phyloP scores from a whole-genome alignment of 2,113 vertebrate species.

The Epinephelus fuscoguttatus region DNA sequence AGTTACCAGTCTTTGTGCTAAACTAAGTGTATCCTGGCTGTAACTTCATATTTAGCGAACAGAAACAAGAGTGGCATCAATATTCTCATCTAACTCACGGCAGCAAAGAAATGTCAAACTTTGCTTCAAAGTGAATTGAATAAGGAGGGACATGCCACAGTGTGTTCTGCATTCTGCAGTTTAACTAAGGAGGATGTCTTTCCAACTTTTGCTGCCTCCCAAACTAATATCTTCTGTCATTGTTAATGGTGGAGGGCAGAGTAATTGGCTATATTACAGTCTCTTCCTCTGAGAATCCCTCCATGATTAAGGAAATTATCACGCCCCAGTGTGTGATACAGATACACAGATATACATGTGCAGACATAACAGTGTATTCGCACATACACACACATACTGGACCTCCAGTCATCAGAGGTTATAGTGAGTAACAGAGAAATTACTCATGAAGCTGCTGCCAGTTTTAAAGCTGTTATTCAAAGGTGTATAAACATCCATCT shows the following conservation, averaged over 20 bases:
- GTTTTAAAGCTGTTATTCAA: slow-evolving; percentile 16
- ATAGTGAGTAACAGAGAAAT: slow-evolving; percentile 10
- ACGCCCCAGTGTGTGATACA: slow-evolving; percentile 36
- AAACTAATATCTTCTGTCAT: slow-evolving; percentile 63
- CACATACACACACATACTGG: background rate
- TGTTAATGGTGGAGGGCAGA: slow-evolving; percentile 38
- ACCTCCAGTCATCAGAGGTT: slow-evolving; percentile 14
- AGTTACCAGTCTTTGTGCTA: no score
- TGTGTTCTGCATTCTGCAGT: background rate
- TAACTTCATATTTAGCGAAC: no score
- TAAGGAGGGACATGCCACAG: background rate
- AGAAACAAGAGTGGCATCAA: background rate
- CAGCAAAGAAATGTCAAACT: slow-evolving; percentile 2
- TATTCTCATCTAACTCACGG: background rate
- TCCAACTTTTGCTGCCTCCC: slow-evolving; percentile 13
- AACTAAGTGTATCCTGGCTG: no score
- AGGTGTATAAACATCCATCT: slow-evolving; percentile 14
- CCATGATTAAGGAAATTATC: slow-evolving; percentile 65
- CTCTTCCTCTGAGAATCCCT: slow-evolving; percentile 63
- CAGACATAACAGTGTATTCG: background rate
- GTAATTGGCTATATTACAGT: slow-evolving; percentile 65
- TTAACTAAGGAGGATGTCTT: slow-evolving; percentile 11
- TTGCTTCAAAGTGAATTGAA: background rate
- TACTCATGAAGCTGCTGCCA: background rate
- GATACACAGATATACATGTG: slow-evolving; percentile 11